Evolutionary conservation across 2,113 vertebrate genomes (phyloP).

Genomic region (Dipodomys stephensi): DNA sequence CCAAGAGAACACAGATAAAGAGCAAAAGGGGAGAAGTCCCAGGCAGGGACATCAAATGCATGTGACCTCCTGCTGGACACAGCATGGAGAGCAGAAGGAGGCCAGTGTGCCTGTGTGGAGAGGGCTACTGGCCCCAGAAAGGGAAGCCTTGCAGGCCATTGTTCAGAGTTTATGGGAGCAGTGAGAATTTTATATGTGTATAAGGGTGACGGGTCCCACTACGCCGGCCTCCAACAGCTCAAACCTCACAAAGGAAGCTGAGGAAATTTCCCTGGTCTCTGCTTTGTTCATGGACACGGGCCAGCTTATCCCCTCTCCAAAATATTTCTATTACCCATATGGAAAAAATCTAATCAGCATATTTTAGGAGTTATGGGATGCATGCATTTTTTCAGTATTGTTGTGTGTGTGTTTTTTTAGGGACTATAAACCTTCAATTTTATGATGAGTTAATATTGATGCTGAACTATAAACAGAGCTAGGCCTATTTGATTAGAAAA

Average conservation of each 20-base stretch:
- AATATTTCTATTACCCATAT: conserved; percentile 56
- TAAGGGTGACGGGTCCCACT: not conserved
- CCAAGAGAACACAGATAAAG: not conserved
- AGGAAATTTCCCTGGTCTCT: not conserved
- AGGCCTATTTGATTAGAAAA: conserved; percentile 42
- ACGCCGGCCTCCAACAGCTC: not conserved
- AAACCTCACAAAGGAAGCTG: not conserved
- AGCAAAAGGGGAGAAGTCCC: not conserved
- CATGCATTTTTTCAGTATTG: not conserved
- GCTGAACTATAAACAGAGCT: conserved; percentile 52
- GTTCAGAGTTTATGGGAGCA: not conserved
- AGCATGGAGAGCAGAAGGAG: not conserved
- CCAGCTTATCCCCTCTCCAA: conserved; percentile 5
- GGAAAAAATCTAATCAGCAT: conserved; percentile 63
- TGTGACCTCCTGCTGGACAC: not conserved
- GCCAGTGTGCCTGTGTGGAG: not conserved
- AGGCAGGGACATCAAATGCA: not conserved
- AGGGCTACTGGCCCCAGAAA: too few species aligned
- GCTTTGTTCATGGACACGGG: accelerated
- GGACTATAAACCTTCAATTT: conserved; percentile 70
- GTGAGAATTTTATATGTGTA: not conserved
- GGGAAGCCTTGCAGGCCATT: too few species aligned
- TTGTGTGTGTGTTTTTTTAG: conserved; percentile 60
- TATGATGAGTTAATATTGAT: conserved; percentile 68
- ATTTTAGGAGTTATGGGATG: conserved; percentile 48